Percentiles rank a stretch among this genome's conserved stretches.
phyloP scores from a whole-genome alignment of 2,888 invertebrate genomes.

The Lucinisca nassula region DNA sequence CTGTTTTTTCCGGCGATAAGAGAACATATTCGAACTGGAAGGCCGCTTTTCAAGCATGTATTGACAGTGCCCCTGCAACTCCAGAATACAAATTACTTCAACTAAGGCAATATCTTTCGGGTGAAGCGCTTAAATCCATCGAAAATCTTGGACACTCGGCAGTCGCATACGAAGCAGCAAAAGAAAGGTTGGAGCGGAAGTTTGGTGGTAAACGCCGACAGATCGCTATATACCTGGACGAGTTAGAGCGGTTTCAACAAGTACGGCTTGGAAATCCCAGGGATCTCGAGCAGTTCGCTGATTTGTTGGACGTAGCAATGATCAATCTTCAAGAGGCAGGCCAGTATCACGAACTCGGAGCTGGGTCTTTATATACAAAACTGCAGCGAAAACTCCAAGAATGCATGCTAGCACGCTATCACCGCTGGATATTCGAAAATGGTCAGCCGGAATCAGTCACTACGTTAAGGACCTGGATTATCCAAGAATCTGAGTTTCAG shows the following conservation, averaged over 20 bases:
- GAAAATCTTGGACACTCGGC: constrained; percentile 34
- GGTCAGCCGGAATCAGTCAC: constrained; percentile 2
- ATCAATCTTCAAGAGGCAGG: constrained; percentile 8
- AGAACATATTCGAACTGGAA: background rate
- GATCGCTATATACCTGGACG: background rate
- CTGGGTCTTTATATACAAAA: background rate
- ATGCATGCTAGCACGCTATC: constrained; percentile 31
- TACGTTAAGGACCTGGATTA: background rate
- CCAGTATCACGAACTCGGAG: background rate
- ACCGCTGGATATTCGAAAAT: constrained; percentile 33
- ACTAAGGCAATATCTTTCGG: constrained; percentile 23
- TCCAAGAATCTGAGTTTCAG: constrained; percentile 15
- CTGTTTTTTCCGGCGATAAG: background rate
- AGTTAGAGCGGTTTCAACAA: background rate
- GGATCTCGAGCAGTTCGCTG: constrained; percentile 13
- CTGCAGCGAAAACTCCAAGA: constrained; percentile 30
- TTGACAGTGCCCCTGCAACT: constrained; percentile 2
- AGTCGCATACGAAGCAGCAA: constrained; percentile 10
- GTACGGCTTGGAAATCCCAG: constrained; percentile 2
- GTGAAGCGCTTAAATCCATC: constrained; percentile 18
- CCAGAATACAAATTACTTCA: constrained; percentile 22
- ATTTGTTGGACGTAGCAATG: constrained; percentile 10
- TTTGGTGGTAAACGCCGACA: constrained; percentile 19
- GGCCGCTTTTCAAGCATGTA: too few relatives aligned
- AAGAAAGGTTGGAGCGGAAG: constrained; percentile 29